Percentiles rank a stretch among this genome's conserved stretches.
phyloP scores from a whole-genome alignment of 2,113 vertebrate species.

The Megaceryle maxima region DNA sequence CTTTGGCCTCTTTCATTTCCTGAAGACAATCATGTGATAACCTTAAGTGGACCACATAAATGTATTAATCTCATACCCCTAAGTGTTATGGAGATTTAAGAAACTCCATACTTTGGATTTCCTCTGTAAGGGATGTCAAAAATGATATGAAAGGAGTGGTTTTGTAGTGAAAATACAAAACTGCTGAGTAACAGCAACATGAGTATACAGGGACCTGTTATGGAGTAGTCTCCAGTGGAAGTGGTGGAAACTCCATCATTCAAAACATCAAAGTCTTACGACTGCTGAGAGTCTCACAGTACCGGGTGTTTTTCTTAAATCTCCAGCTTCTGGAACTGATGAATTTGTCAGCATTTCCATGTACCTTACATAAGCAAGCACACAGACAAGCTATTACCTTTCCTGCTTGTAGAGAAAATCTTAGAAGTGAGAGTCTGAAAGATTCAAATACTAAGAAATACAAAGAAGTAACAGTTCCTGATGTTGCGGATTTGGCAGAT shows the following conservation, averaged over 20 bases:
- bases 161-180: constrained; percentile 44
- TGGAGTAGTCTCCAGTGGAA: constrained; percentile 13
- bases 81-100: neutral
- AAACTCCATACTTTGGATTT: constrained; percentile 22
- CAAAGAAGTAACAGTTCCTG: neutral
- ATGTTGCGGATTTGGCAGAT: neutral
- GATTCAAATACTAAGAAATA: neutral
- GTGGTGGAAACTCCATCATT: constrained; percentile 30
- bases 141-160: neutral
- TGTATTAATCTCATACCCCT: neutral
- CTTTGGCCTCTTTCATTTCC: constrained; percentile 34
- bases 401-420: neutral
- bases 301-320: neutral
- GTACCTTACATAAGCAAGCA: neutral
- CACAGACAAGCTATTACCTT: neutral
- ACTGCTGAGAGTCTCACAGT: neutral
- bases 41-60: neutral
- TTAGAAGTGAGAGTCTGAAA: neutral
- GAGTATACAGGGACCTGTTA: neutral
- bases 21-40: constrained; percentile 39
- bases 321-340: neutral
- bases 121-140: constrained; percentile 22
- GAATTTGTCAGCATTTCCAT: neutral
- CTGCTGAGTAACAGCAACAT: constrained; percentile 51
- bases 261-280: constrained; percentile 35